Conservation (phyloP, 2,888 invertebrate genomes). For the Oligia fasciuncula region DNA sequence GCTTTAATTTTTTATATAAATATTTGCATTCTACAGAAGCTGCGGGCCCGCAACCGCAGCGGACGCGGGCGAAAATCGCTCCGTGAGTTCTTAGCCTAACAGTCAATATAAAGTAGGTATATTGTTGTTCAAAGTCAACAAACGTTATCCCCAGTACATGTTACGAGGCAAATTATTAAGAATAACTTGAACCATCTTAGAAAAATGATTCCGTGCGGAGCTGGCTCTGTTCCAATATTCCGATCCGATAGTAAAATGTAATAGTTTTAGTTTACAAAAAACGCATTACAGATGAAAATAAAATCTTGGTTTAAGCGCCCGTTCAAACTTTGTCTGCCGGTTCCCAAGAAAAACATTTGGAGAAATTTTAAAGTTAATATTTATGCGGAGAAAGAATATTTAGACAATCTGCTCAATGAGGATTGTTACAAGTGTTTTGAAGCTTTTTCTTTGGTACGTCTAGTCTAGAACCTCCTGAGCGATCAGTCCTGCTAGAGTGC, state of each 20-base stretch:
- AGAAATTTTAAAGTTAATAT: conserved; percentile 51
- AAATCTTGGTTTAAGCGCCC: conserved; percentile 51
- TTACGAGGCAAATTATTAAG: conserved; percentile 38
- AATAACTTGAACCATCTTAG: conserved; percentile 39
- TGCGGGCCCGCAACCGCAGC: too few relatives aligned
- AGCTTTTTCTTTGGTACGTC: background rate
- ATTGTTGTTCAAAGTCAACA: conserved; percentile 19
- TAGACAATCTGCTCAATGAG: conserved; percentile 11
- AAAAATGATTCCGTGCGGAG: conserved; percentile 48
- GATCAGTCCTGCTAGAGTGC: background rate
- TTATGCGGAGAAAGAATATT: conserved; percentile 38
- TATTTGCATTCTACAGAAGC: too few relatives aligned
- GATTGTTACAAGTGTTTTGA: conserved; percentile 15
- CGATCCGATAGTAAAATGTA: conserved; percentile 62
- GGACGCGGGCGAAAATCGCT: too few relatives aligned
- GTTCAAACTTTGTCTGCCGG: conserved; percentile 50
- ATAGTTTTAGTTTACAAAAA: conserved; percentile 66
- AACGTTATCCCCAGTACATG: conserved; percentile 30
- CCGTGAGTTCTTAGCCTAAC: too few relatives aligned
- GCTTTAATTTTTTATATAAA: too few relatives aligned
- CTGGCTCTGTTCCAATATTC: conserved; percentile 60
- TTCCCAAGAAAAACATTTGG: conserved; percentile 56
- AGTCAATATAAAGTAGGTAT: background rate
- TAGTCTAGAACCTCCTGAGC: background rate
- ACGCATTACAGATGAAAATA: conserved; percentile 60